phyloP scores from a whole-genome alignment of 1,140 invertebrate genomes.

The Elymnias hypermnestra region DNA sequence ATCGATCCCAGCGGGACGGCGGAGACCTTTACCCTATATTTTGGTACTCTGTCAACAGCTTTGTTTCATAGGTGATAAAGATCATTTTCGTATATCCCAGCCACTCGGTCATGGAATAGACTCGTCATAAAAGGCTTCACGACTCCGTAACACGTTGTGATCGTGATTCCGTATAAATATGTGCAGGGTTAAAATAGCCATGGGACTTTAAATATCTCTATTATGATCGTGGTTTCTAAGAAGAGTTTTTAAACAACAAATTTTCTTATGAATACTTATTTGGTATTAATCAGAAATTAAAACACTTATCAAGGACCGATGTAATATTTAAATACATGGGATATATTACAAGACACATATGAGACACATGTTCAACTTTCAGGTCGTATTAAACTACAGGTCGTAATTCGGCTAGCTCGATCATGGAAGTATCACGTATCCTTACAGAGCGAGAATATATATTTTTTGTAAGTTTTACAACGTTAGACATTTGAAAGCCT shows the following conservation, averaged over 20 bases:
- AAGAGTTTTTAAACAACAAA: background rate
- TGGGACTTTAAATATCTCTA: slow-evolving; percentile 21
- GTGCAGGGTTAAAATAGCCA: slow-evolving; percentile 29
- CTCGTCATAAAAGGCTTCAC: slow-evolving; percentile 58
- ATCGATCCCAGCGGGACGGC: slow-evolving; percentile 55
- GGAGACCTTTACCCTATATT: slow-evolving; percentile 36
- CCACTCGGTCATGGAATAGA: slow-evolving; percentile 34
- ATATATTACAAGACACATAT: too few species aligned
- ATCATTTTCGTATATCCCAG: slow-evolving; percentile 22
- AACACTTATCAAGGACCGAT: too few species aligned
- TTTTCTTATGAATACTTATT: too few species aligned
- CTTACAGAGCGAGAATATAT: too few species aligned
- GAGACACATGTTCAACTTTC: too few species aligned
- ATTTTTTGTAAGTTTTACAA: too few species aligned
- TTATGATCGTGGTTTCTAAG: slow-evolving; percentile 6
- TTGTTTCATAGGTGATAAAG: slow-evolving; percentile 27
- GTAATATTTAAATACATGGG: too few species aligned
- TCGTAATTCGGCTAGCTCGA: too few species aligned
- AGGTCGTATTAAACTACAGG: too few species aligned
- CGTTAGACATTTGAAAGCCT: too few species aligned
- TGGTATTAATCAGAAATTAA: too few species aligned
- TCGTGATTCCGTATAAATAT: slow-evolving; percentile 51
- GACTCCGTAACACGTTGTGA: slow-evolving; percentile 53
- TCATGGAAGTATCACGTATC: too few species aligned
- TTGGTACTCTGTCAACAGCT: slow-evolving; percentile 19